Evolutionary conservation across 2,888 invertebrate species (phyloP), one percentile per base, ranked within the genome.

Genomic region (Seladonia tumulorum): DNA sequence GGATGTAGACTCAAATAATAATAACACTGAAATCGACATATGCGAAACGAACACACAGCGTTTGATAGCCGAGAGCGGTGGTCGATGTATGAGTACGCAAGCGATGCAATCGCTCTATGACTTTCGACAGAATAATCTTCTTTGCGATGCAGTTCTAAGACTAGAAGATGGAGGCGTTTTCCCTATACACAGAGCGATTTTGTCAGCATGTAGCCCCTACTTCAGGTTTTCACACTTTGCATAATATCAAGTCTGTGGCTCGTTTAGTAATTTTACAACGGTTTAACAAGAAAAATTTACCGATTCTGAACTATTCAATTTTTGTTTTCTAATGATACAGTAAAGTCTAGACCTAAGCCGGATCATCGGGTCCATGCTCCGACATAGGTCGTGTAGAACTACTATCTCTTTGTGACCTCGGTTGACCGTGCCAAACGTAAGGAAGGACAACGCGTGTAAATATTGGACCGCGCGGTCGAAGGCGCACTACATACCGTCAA

Each of bases 171-270:
- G 98, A 85, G 97, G 97, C 78, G 96, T 96, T 87, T 98, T 98
- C 94, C 97, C 97, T 63, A 98, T 99, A 79, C 99, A 99, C 95
- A 97, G 98, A 88, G 97, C 98, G 83, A 97, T 98, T 90, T 96
- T 98, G 92, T 98, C 98, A 86, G 97, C 98, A 81, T 98, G 98
- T 95, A 99, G 99, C 94, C 97, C 97, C 66, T 99, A 98, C 95
- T 99, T 99, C 95, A 96, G 97, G 98, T 98, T 96, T n/a, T 16
- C 2, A 18, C 25, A 71, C 39, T 8, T 12, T 77, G 5, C 22
- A 53, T 70, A 12, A 22, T 39, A 25, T 39, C 10, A 14, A n/a
- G 42, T 70, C n/a, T n/a, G n/a, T 12, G 22, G 22, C 0, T 35
- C 18, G 18, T 35, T 22, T 10, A 12, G 0, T 39, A 22, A 39